Conservation (phyloP, 2,888 invertebrate genomes). For the Halictus quadricinctus region DNA sequence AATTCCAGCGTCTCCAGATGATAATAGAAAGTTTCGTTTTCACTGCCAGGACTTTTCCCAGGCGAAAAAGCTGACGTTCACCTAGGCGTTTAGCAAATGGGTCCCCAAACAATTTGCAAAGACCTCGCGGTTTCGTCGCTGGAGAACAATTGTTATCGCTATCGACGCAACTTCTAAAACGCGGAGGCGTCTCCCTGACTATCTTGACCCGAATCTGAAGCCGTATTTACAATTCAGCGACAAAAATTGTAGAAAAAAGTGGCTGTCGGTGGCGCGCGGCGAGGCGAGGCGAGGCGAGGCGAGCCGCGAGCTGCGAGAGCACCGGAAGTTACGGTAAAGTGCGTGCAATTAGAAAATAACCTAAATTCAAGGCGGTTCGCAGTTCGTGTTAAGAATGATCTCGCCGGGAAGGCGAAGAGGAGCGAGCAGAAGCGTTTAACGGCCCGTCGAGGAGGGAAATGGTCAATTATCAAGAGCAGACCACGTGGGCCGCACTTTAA, state of each 20-base stretch:
- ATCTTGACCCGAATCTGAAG: conserved; percentile 14
- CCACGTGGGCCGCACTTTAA: conserved; percentile 72
- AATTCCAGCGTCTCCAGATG: neutral
- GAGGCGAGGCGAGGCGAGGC: conserved; percentile 6
- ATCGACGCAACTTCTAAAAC: conserved; percentile 4
- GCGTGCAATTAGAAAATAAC: conserved; percentile 75
- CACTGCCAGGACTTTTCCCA: neutral
- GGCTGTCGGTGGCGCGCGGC: conserved; percentile 21
- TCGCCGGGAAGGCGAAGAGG: conserved; percentile 37
- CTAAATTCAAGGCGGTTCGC: conserved; percentile 72
- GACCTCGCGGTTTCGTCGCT: neutral
- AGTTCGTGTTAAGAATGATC: conserved; percentile 65
- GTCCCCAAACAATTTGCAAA: neutral
- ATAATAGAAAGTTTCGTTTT: neutral
- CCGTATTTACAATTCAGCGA: neutral
- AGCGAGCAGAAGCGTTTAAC: conserved; percentile 54
- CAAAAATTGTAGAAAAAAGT: conserved; percentile 9
- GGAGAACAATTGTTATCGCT: conserved; percentile 1
- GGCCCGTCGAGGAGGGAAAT: conserved; percentile 72
- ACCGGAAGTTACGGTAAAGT: conserved; percentile 68
- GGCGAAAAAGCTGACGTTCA: neutral
- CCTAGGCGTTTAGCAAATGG: neutral
- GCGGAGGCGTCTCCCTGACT: neutral
- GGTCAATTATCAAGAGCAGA: conserved; percentile 73
- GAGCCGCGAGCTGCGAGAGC: conserved; percentile 2